These are phyloP conservation scores for Nemotelus nigrinus DNA, from an alignment of 2,888 invertebrate genomes.

Conservation along the genomic window DNA sequence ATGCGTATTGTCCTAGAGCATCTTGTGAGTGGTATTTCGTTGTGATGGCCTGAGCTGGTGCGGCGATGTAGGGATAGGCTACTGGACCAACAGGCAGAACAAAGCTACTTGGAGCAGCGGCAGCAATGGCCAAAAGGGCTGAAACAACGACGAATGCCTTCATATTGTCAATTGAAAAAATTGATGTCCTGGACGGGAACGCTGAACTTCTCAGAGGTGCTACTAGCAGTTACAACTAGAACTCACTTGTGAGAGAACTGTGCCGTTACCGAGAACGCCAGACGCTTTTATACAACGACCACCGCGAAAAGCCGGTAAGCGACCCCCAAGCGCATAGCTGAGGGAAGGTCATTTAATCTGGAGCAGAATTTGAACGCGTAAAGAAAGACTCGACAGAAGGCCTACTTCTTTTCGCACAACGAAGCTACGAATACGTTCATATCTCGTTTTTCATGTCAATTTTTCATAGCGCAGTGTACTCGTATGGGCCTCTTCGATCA, in stretches of 20 bases:
- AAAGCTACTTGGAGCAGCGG: slow-evolving; percentile 50
- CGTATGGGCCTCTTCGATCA: background rate
- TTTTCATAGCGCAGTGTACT: background rate
- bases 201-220: slow-evolving; percentile 52
- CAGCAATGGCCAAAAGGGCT: slow-evolving; percentile 54
- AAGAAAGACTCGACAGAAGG: slow-evolving; percentile 19
- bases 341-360: slow-evolving; percentile 37
- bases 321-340: slow-evolving; percentile 28
- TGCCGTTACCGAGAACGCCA: slow-evolving; percentile 30
- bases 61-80: slow-evolving; percentile 28
- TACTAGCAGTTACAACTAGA: slow-evolving; percentile 57
- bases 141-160: slow-evolving; percentile 57
- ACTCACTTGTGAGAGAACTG: slow-evolving; percentile 57
- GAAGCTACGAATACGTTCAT: background rate
- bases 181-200: slow-evolving; percentile 5
- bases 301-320: slow-evolving; percentile 2
- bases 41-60: slow-evolving; percentile 53
- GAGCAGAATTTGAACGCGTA: slow-evolving; percentile 19
- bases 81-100: slow-evolving; percentile 6
- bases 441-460: background rate
- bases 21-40: slow-evolving; percentile 68
- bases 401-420: slow-evolving; percentile 27
- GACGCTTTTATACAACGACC: slow-evolving; percentile 46
- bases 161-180: slow-evolving; percentile 55
- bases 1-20: slow-evolving; percentile 68